These are phyloP conservation scores for Cryptoprocta ferox DNA, from an alignment of 2,797 vertebrate genomes.

Conservation along the genomic window DNA sequence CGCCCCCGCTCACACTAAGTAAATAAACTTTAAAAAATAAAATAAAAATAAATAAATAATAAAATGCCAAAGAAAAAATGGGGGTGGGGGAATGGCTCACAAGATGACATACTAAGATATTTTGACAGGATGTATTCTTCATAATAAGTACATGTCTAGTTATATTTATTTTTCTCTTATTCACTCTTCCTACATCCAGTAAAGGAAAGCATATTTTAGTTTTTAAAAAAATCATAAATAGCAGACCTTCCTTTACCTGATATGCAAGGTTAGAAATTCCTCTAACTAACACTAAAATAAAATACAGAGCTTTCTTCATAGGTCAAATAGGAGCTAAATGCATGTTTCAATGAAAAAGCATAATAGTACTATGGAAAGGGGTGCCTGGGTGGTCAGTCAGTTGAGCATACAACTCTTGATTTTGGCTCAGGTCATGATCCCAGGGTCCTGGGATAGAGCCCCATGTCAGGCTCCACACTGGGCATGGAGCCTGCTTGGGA, in stretches of 20 bases:
- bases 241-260: background rate
- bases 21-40: too few species aligned
- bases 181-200: background rate
- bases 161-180: slow-evolving; percentile 3
- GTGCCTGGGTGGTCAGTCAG: too few species aligned
- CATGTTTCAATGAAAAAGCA: slow-evolving; percentile 19
- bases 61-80: background rate
- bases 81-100: background rate
- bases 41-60: too few species aligned
- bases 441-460: too few species aligned
- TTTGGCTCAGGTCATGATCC: too few species aligned
- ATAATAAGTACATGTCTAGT: background rate
- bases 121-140: background rate
- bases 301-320: slow-evolving; percentile 5
- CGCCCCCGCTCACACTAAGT: background rate
- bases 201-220: slow-evolving; percentile 1
- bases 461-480: too few species aligned
- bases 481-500: too few species aligned
- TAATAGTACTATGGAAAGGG: background rate
- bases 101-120: background rate
- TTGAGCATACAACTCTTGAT: too few species aligned
- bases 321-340: background rate
- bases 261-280: slow-evolving; percentile 31
- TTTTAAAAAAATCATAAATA: background rate
- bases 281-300: slow-evolving; percentile 40